Evolutionary conservation across 1,140 invertebrate genomes (phyloP).

Genomic region (Scaptomyza montana): DNA sequence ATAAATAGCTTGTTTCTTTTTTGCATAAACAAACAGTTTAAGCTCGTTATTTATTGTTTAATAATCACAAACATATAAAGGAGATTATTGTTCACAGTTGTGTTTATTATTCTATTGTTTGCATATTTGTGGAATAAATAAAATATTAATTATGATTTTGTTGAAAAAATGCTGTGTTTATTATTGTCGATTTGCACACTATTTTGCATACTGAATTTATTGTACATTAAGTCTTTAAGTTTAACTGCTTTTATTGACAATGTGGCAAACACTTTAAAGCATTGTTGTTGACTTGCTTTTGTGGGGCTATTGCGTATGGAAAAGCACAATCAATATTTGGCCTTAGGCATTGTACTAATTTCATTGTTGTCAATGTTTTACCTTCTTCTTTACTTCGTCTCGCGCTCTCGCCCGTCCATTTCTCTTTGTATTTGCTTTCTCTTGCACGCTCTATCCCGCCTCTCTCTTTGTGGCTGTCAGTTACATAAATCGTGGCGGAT

Average conservation of each 20-base stretch:
- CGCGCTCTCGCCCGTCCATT: not conserved
- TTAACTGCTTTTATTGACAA: not conserved
- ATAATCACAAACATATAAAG: not conserved
- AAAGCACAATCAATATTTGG: slow-evolving; percentile 58
- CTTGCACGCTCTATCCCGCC: not conserved
- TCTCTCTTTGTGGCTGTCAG: slow-evolving; percentile 31
- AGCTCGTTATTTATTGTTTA: not conserved
- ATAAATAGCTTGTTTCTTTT: too few species aligned
- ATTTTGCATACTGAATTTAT: not conserved
- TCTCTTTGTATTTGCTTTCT: not conserved
- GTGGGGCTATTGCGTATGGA: not conserved
- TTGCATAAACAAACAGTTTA: too few species aligned
- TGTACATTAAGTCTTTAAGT: not conserved
- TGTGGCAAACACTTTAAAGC: not conserved
- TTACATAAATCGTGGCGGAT: slow-evolving; percentile 61
- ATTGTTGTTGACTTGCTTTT: not conserved
- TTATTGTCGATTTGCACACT: too few species aligned
- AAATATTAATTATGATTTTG: slow-evolving; percentile 1
- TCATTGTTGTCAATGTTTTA: slow-evolving; percentile 50
- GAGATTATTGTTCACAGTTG: not conserved
- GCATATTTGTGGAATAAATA: not conserved
- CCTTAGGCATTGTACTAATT: slow-evolving; percentile 52
- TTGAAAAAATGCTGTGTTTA: too few species aligned
- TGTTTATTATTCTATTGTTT: not conserved
- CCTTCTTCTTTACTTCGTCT: not conserved